phyloP scores from a whole-genome alignment of 2,113 vertebrate species.

The Chamaetylas fuelleborni region DNA sequence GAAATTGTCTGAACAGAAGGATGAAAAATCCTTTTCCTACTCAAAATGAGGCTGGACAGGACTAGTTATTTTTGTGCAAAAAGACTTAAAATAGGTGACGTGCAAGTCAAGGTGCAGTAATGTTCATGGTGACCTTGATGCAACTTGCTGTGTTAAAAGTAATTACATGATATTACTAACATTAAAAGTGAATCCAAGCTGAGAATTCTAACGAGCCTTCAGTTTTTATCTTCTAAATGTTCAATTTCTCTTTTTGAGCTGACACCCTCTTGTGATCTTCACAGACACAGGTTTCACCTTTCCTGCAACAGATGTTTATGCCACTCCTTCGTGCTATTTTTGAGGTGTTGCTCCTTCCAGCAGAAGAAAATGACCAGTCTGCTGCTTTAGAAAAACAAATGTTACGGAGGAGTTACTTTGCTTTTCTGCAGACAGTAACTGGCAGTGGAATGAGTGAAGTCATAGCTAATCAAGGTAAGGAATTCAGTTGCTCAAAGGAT shows the following conservation, averaged over 20 bases:
- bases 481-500: neutral
- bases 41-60: neutral
- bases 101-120: neutral
- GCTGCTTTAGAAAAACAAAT: constrained; percentile 97
- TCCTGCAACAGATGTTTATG: constrained; percentile 98
- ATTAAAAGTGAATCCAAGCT: neutral
- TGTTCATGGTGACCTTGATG: neutral
- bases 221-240: neutral
- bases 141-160: neutral
- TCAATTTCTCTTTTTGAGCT: neutral
- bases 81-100: neutral
- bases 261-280: neutral
- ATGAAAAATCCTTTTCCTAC: neutral
- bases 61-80: neutral
- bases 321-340: constrained; percentile 93
- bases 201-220: neutral
- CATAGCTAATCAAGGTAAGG: constrained; percentile 92
- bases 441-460: constrained; percentile 96
- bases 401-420: constrained; percentile 94
- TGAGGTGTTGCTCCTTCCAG: constrained; percentile 89
- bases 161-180: neutral
- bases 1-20: neutral
- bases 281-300: constrained; percentile 93
- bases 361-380: constrained; percentile 95
- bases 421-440: constrained; percentile 90